Percentiles rank a stretch among this genome's conserved stretches.
These are phyloP conservation scores for Sisyra terminalis DNA, from an alignment of 2,888 invertebrate species.

Conservation along the genomic window DNA sequence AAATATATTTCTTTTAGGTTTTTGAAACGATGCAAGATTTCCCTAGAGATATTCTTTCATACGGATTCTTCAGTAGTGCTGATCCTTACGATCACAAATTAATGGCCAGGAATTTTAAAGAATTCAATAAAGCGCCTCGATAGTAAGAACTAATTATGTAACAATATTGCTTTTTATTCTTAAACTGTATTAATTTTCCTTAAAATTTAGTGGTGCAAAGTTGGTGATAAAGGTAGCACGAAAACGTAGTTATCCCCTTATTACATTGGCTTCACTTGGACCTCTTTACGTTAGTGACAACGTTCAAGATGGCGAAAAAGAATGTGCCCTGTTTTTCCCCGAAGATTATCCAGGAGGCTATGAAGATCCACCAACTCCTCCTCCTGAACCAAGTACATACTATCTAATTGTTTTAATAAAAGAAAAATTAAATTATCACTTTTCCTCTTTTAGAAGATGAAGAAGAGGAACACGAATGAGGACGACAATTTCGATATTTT, in stretches of 20 bases:
- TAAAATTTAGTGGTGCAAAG: conserved; percentile 43
- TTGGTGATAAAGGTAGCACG: conserved; percentile 50
- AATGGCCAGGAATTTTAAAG: conserved; percentile 37
- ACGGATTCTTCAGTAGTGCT: conserved; percentile 52
- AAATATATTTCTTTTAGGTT: conserved; percentile 4
- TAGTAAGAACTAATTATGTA: conserved; percentile 26
- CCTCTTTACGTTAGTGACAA: conserved; percentile 54
- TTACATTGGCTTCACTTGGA: conserved; percentile 42
- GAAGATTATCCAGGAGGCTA: conserved; percentile 30
- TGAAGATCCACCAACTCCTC: too few species aligned
- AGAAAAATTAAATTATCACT: too few species aligned
- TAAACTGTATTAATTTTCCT: too few species aligned
- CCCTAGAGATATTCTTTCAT: conserved; percentile 36
- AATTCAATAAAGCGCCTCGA: conserved; percentile 34
- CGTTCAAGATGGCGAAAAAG: conserved; percentile 40
- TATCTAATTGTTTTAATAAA: too few species aligned
- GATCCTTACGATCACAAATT: conserved; percentile 38
- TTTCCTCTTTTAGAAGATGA: too few species aligned
- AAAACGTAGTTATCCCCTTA: conserved; percentile 42
- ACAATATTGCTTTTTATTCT: conserved; percentile 2
- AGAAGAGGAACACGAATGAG: too few species aligned
- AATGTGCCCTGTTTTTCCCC: conserved; percentile 53
- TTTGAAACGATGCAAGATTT: conserved; percentile 31
- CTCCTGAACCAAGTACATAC: too few species aligned
- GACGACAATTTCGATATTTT: too few species aligned